These are phyloP conservation scores for Triplophysa tibetana DNA, from an alignment of 2,113 vertebrate genomes.

Conservation along the genomic window DNA sequence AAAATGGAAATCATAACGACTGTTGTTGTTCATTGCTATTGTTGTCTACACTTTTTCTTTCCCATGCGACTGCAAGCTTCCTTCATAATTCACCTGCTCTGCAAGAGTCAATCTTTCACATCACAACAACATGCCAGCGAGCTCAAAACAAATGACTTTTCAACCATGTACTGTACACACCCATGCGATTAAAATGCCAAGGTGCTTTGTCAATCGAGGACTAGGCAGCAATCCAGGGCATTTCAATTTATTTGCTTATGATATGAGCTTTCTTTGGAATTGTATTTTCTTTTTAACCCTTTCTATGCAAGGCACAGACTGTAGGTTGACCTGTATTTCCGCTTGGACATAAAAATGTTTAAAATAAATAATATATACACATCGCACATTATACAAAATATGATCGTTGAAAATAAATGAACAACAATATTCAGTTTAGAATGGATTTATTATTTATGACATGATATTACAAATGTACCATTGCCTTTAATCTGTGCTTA, in stretches of 20 bases:
- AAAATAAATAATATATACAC: neutral
- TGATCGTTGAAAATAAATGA: neutral
- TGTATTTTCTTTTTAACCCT: too few relatives aligned
- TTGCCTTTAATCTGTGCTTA: too few relatives aligned
- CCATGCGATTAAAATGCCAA: neutral
- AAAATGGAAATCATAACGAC: slow-evolving; percentile 35
- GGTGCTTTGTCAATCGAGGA: neutral
- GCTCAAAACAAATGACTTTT: slow-evolving; percentile 15
- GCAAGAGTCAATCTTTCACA: neutral
- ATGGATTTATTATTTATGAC: neutral
- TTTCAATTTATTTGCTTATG: neutral
- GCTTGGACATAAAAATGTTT: too few relatives aligned
- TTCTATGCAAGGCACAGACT: too few relatives aligned
- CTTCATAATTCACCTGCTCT: slow-evolving; percentile 28
- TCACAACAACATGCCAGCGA: slow-evolving; percentile 13
- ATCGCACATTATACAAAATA: too few relatives aligned
- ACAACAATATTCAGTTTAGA: neutral
- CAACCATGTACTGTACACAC: slow-evolving; percentile 18
- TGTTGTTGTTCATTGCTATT: slow-evolving; percentile 31
- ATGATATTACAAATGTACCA: too few relatives aligned
- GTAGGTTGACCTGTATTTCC: too few relatives aligned
- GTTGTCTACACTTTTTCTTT: slow-evolving; percentile 33
- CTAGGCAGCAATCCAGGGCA: neutral
- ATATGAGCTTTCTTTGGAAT: neutral
- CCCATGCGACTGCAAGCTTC: slow-evolving; percentile 21